phyloP scores from a whole-genome alignment of 2,888 invertebrate species.

The Melieria picta region DNA sequence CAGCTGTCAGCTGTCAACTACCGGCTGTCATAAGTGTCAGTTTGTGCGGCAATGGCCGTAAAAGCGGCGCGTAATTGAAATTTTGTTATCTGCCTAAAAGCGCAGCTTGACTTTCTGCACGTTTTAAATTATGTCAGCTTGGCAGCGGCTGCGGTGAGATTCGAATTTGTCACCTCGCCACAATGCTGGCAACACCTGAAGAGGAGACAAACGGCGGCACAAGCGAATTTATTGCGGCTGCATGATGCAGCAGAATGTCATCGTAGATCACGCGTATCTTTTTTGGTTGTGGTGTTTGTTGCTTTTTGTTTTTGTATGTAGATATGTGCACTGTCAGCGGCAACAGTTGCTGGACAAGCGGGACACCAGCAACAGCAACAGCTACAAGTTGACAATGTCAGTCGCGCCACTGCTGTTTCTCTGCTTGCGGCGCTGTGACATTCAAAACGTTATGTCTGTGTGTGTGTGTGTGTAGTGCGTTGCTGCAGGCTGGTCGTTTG shows the following conservation, averaged over 20 bases:
- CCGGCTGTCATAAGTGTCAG: slow-evolving; percentile 26
- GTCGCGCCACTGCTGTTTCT: slow-evolving; percentile 7
- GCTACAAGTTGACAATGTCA: slow-evolving; percentile 24
- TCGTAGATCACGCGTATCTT: slow-evolving; percentile 31
- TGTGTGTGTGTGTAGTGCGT: neutral
- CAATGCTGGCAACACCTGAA: no score
- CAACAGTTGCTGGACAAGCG: slow-evolving; percentile 3
- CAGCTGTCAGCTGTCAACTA: slow-evolving; percentile 18
- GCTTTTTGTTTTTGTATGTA: neutral
- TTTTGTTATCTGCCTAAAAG: neutral
- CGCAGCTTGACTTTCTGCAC: slow-evolving; percentile 16
- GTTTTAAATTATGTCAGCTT: slow-evolving; percentile 30
- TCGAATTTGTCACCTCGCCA: no score
- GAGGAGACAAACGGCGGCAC: neutral
- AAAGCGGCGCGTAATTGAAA: neutral
- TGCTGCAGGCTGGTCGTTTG: neutral
- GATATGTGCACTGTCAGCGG: neutral
- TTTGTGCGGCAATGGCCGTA: slow-evolving; percentile 1
- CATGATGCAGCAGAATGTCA: slow-evolving; percentile 35
- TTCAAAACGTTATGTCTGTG: slow-evolving; percentile 14
- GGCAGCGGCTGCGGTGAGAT: neutral
- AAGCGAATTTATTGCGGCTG: slow-evolving; percentile 38
- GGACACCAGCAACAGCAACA: slow-evolving; percentile 17
- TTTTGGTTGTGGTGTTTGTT: neutral
- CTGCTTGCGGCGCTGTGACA: slow-evolving; percentile 19